These are phyloP conservation scores for Amphiprion ocellaris DNA, from an alignment of 2,113 vertebrate genomes.

Conservation along the genomic window DNA sequence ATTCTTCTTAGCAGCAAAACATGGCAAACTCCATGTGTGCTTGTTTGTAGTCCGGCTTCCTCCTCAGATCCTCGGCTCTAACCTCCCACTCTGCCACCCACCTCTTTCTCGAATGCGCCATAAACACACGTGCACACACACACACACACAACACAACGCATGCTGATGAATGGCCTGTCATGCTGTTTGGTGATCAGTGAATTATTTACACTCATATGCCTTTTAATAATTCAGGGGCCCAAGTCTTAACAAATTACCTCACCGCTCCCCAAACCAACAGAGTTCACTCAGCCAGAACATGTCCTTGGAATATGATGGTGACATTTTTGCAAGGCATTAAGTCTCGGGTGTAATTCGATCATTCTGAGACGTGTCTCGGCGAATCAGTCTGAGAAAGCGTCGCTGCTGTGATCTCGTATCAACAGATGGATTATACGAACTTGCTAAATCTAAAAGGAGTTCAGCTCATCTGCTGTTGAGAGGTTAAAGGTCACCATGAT, in stretches of 20 bases:
- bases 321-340: conserved; percentile 42
- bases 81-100: conserved; percentile 54
- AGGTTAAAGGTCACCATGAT: no score
- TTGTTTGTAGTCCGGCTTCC: conserved; percentile 4
- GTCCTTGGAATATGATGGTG: conserved; percentile 17
- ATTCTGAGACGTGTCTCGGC: conserved; percentile 31
- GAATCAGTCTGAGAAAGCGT: conserved; percentile 2
- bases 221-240: conserved; percentile 94
- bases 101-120: conserved; percentile 16
- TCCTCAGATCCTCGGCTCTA: neutral
- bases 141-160: conserved; percentile 36
- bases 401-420: neutral
- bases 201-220: conserved; percentile 93
- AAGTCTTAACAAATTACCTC: conserved; percentile 87
- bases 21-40: neutral
- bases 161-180: conserved; percentile 94
- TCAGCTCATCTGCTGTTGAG: no score
- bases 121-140: conserved; percentile 53
- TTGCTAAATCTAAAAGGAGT: no score
- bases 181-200: conserved; percentile 92
- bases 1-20: conserved; percentile 41
- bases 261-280: conserved; percentile 59
- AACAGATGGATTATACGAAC: no score
- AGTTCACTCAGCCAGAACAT: conserved; percentile 49
- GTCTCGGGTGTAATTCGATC: conserved; percentile 47